phyloP scores from a whole-genome alignment of 2,888 invertebrate genomes.

The Ernsta delagoae region DNA sequence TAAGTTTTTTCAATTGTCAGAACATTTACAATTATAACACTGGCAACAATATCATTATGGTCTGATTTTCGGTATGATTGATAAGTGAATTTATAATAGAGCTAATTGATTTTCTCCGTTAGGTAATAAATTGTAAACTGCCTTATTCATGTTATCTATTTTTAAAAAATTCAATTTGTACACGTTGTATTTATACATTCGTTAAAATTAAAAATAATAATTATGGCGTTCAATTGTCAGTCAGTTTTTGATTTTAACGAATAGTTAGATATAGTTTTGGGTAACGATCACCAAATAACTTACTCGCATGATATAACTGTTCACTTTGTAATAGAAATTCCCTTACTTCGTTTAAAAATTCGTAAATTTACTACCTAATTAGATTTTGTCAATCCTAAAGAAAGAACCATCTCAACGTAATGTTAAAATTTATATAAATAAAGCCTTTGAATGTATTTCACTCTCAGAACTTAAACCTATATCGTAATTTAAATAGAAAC shows the following conservation, averaged over 20 bases:
- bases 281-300: constrained; percentile 38
- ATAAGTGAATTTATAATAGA: constrained; percentile 38
- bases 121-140: constrained; percentile 53
- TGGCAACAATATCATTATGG: constrained; percentile 47
- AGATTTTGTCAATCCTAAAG: too few relatives aligned
- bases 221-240: constrained; percentile 26
- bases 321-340: constrained; percentile 34
- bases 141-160: constrained; percentile 58
- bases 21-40: constrained; percentile 16
- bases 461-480: constrained; percentile 23
- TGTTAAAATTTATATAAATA: not conserved
- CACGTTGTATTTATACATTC: constrained; percentile 42
- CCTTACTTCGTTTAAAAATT: constrained; percentile 11
- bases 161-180: constrained; percentile 43
- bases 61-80: constrained; percentile 46
- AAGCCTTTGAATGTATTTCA: constrained; percentile 29
- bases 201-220: constrained; percentile 52
- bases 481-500: constrained; percentile 24
- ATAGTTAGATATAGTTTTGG: constrained; percentile 49
- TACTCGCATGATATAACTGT: constrained; percentile 17
- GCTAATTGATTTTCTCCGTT: constrained; percentile 45
- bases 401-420: too few relatives aligned
- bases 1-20: constrained; percentile 26
- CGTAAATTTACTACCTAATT: too few relatives aligned
- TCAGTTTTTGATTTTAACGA: constrained; percentile 48